Conservation (phyloP, 2,888 invertebrate genomes). For the Rapana venosa region DNA sequence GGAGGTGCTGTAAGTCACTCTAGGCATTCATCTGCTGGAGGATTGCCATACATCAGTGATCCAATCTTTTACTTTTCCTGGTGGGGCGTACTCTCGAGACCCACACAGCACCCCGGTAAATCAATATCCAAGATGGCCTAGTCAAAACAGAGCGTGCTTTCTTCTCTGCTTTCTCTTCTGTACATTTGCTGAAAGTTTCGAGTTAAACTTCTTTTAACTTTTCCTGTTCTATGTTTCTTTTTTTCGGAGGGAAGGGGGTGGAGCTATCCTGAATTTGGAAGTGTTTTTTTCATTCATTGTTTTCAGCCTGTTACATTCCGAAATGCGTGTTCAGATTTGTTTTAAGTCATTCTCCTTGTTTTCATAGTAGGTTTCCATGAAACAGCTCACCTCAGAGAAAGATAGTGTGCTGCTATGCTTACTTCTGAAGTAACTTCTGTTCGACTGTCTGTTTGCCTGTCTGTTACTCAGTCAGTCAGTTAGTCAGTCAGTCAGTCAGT, state of each 20-base stretch:
- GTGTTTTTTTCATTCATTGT: neutral
- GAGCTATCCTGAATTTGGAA: neutral
- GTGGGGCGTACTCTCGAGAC: neutral
- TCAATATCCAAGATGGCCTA: neutral
- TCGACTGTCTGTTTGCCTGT: too few species aligned
- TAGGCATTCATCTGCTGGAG: neutral
- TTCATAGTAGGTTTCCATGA: too few species aligned
- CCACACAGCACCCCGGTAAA: neutral
- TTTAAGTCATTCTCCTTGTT: neutral
- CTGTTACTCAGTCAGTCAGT: too few species aligned
- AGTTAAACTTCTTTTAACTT: too few species aligned
- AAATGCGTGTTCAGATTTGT: neutral
- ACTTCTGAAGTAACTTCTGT: too few species aligned
- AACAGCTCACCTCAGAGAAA: too few species aligned
- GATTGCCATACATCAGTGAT: neutral
- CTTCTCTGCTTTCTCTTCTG: too few species aligned
- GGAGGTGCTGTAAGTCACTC: neutral
- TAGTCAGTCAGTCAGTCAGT: too few species aligned
- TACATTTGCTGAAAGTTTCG: neutral
- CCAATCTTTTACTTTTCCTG: slow-evolving; percentile 1
- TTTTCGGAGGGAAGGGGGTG: too few species aligned
- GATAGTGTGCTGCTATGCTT: too few species aligned
- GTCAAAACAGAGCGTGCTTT: neutral
- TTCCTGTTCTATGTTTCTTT: too few species aligned
- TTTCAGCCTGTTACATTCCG: too few species aligned